phyloP scores from a whole-genome alignment of 2,888 invertebrate species.

The Petrophora chlorosata region DNA sequence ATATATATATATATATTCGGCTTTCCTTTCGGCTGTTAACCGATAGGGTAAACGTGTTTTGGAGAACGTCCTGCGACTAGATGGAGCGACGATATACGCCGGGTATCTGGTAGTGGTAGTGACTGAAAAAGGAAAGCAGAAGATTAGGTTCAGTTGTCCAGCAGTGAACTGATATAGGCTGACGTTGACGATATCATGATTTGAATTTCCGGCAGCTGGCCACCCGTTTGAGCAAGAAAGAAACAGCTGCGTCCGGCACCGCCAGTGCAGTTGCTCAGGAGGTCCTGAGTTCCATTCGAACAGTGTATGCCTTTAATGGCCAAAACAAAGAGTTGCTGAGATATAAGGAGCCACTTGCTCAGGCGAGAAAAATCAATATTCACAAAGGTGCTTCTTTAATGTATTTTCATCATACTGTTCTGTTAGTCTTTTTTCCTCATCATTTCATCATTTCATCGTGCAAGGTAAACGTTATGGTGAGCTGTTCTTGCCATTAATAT shows the following conservation, averaged over 20 bases:
- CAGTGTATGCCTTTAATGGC: slow-evolving; percentile 90
- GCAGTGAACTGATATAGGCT: slow-evolving; percentile 65
- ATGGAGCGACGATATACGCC: too few species aligned
- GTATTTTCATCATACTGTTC: background rate
- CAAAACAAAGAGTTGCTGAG: slow-evolving; percentile 86
- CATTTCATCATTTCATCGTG: too few species aligned
- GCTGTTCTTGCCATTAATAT: too few species aligned
- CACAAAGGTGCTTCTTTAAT: slow-evolving; percentile 70
- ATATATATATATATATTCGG: too few species aligned
- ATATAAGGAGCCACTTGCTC: slow-evolving; percentile 83
- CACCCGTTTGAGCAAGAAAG: slow-evolving; percentile 81
- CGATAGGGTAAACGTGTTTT: too few species aligned
- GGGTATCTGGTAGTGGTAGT: too few species aligned
- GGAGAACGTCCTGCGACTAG: too few species aligned
- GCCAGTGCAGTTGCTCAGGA: slow-evolving; percentile 91
- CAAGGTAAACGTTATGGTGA: too few species aligned
- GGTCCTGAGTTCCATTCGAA: slow-evolving; percentile 87
- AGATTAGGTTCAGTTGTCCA: slow-evolving; percentile 85
- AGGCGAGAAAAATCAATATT: slow-evolving; percentile 86
- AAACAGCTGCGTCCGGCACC: slow-evolving; percentile 86
- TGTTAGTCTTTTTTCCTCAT: background rate
- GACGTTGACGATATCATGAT: background rate
- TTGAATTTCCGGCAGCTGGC: slow-evolving; percentile 13
- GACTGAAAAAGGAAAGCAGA: too few species aligned
- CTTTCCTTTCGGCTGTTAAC: too few species aligned